Conservation (phyloP, 2,113 vertebrate species). For the Melanerpes formicivorus region DNA sequence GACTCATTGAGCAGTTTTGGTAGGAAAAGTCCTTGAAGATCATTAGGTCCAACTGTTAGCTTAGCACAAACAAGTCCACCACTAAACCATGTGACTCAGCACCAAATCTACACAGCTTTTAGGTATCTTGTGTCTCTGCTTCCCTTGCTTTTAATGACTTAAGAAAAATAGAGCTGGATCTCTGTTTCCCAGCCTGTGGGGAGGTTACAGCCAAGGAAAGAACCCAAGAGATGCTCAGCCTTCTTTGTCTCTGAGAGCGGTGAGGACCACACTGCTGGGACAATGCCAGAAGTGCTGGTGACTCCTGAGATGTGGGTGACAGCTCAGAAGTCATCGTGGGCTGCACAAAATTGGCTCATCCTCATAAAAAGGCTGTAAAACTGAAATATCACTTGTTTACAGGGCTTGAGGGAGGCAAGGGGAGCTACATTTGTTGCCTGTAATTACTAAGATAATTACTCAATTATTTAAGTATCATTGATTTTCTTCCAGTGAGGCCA, state of each 20-base stretch:
- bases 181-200: background rate
- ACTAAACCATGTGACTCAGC: background rate
- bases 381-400: background rate
- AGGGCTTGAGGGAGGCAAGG: background rate
- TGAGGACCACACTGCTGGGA: rapidly evolving
- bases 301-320: background rate
- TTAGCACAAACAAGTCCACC: background rate
- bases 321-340: background rate
- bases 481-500: conserved; percentile 8
- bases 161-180: background rate
- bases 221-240: background rate
- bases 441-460: background rate
- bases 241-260: background rate
- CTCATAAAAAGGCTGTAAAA: background rate
- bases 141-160: background rate
- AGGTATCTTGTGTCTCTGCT: background rate
- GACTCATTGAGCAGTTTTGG: background rate
- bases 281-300: rapidly evolving
- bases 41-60: background rate
- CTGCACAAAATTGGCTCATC: background rate
- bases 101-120: background rate
- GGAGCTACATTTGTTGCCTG: background rate
- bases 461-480: background rate
- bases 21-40: background rate
- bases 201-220: background rate